phyloP scores from a whole-genome alignment of 30 jellyfish, hydroid and myxozoan species.

The Catostylus mosaicus region DNA sequence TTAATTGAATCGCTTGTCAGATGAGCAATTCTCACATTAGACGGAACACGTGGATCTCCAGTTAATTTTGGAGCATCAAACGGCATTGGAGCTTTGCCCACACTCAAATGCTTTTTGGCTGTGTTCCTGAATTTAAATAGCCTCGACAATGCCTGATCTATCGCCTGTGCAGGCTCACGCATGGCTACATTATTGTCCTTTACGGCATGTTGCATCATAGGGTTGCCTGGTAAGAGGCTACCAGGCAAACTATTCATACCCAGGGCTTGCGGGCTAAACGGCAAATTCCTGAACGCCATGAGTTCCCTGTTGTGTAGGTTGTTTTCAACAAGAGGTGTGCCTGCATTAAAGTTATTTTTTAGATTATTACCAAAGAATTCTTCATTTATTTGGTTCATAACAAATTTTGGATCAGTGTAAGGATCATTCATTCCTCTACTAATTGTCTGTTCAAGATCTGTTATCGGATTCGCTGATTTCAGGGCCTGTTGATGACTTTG shows the following conservation, averaged over 20 bases:
- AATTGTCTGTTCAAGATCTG: constrained; percentile 92
- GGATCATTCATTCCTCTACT: constrained; percentile 98
- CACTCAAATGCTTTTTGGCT: constrained; percentile 25
- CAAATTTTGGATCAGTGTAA: constrained; percentile 84
- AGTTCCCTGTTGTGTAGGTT: constrained; percentile 78
- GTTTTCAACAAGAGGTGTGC: constrained; percentile 71
- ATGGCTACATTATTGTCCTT: constrained; percentile 73
- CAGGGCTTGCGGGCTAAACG: constrained; percentile 39
- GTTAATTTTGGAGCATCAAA: constrained; percentile 4
- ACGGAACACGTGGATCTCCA: constrained; percentile 17
- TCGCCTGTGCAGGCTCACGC: constrained; percentile 17
- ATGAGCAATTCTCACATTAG: constrained; percentile 39
- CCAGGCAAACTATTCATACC: constrained; percentile 27
- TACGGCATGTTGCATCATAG: constrained; percentile 70
- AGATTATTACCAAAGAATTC: constrained; percentile 81
- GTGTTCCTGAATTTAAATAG: constrained; percentile 17
- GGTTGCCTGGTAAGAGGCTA: constrained; percentile 40
- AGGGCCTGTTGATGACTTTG: constrained; percentile 98
- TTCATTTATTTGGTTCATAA: constrained; percentile 90
- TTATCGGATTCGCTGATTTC: constrained; percentile 93
- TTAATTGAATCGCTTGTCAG: constrained; percentile 34
- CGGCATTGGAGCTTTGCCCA: neutral
- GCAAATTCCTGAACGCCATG: constrained; percentile 75
- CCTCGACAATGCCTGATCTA: constrained; percentile 22
- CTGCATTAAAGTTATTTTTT: constrained; percentile 49